Percentiles rank a stretch among this genome's conserved stretches.
phyloP scores from a whole-genome alignment of 2,888 invertebrate genomes.

The Neoaliturus tenellus region DNA sequence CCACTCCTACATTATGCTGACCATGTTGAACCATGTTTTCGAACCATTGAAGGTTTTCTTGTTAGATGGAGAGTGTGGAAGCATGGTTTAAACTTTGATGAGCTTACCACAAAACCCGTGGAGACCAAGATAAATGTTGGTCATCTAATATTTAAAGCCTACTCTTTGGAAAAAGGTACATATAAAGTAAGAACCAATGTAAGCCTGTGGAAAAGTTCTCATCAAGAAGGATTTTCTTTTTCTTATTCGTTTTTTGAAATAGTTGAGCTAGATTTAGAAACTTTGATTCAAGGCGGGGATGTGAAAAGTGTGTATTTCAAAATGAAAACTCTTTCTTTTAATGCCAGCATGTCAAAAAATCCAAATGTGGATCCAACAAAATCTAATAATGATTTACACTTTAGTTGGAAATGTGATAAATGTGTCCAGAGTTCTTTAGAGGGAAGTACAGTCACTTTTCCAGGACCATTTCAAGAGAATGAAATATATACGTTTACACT shows the following conservation, averaged over 20 bases:
- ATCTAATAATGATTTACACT: background rate
- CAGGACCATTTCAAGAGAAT: background rate
- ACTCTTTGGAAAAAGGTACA: background rate
- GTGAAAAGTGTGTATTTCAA: background rate
- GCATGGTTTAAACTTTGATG: background rate
- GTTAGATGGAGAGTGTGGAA: background rate
- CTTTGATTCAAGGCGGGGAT: background rate
- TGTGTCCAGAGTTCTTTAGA: background rate
- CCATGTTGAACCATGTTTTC: background rate
- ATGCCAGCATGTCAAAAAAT: background rate
- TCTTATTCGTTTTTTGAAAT: background rate
- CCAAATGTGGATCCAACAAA: background rate
- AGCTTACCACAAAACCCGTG: background rate
- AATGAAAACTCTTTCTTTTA: background rate
- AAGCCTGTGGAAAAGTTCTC: background rate
- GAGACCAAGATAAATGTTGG: background rate
- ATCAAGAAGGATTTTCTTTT: background rate
- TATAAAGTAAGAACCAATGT: background rate
- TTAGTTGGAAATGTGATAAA: background rate
- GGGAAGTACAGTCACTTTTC: background rate
- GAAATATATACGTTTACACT: background rate
- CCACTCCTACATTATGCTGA: background rate
- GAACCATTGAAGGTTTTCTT: background rate
- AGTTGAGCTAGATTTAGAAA: background rate
- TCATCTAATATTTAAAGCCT: background rate